phyloP scores from a whole-genome alignment of 2,888 invertebrate genomes.

The Lycophotia porphyrea region DNA sequence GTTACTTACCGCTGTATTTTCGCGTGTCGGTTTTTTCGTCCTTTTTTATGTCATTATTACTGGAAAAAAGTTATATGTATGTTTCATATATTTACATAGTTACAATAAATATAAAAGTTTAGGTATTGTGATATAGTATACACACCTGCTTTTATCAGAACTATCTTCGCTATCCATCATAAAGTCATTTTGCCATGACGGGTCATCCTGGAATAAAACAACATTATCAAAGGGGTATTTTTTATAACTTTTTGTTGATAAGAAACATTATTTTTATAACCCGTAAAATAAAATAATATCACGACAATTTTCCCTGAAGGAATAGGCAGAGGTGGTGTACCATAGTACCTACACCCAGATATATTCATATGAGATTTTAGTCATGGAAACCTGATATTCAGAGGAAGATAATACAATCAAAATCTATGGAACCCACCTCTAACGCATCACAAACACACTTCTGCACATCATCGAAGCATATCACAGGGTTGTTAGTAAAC shows the following conservation, averaged over 20 bases:
- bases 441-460: conserved; percentile 91
- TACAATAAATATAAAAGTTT: too few relatives aligned
- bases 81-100: neutral
- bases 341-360: too few relatives aligned
- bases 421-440: conserved; percentile 82
- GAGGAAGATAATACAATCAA: neutral
- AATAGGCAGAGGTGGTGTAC: neutral
- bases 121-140: neutral
- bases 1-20: conserved; percentile 83
- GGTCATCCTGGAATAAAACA: conserved; percentile 78
- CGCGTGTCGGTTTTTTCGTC: conserved; percentile 81
- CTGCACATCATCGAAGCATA: conserved; percentile 96
- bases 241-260: neutral
- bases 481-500: conserved; percentile 88
- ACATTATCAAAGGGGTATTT: neutral
- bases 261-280: neutral
- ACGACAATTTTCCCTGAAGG: neutral
- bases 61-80: conserved; percentile 68
- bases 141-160: conserved; percentile 77
- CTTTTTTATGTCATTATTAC: conserved; percentile 79
- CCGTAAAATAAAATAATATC: neutral
- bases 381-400: neutral
- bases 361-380: too few relatives aligned
- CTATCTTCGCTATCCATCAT: conserved; percentile 84
- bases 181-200: conserved; percentile 86